Conservation (phyloP, 64 coral and sea anemone species). For the Dendronephthya gigantea region DNA sequence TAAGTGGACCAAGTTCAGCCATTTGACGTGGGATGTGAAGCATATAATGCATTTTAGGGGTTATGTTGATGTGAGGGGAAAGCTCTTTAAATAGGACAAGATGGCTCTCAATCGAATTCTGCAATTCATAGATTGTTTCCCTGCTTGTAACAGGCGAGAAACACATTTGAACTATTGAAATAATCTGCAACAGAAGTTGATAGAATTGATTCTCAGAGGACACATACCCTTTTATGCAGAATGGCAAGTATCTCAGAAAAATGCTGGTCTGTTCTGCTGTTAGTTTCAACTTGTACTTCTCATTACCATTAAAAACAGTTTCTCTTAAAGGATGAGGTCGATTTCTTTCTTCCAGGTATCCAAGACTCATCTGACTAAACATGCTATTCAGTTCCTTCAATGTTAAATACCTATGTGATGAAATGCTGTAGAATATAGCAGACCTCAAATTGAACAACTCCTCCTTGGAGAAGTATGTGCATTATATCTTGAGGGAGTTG, state of each 20-base stretch:
- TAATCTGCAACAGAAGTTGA: conserved; percentile 22
- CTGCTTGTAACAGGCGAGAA: conserved; percentile 17
- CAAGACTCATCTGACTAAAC: conserved; percentile 31
- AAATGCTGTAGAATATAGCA: conserved; percentile 22
- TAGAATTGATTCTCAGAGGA: not conserved
- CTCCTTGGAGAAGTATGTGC: conserved; percentile 40
- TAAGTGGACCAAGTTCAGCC: conserved; percentile 27
- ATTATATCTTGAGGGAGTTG: conserved; percentile 59
- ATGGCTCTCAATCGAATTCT: conserved; percentile 20
- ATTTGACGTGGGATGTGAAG: conserved; percentile 38
- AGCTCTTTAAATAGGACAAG: conserved; percentile 7
- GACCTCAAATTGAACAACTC: conserved; percentile 34
- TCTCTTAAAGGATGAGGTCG: conserved; percentile 31
- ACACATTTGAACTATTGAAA: conserved; percentile 22
- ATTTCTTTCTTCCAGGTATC: conserved; percentile 29
- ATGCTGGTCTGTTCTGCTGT: conserved; percentile 36
- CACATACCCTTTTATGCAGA: conserved; percentile 27
- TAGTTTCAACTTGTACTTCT: conserved; percentile 34
- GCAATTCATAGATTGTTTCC: conserved; percentile 21
- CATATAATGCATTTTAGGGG: conserved; percentile 44
- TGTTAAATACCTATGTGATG: conserved; percentile 1
- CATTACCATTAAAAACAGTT: conserved; percentile 25
- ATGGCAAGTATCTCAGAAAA: conserved; percentile 28
- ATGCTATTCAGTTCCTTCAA: conserved; percentile 21
- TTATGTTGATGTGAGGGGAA: conserved; percentile 19